Percentiles rank a stretch among this genome's conserved stretches.
These are phyloP conservation scores for Acleris emargana DNA, from an alignment of 2,888 invertebrate genomes.

Conservation along the genomic window DNA sequence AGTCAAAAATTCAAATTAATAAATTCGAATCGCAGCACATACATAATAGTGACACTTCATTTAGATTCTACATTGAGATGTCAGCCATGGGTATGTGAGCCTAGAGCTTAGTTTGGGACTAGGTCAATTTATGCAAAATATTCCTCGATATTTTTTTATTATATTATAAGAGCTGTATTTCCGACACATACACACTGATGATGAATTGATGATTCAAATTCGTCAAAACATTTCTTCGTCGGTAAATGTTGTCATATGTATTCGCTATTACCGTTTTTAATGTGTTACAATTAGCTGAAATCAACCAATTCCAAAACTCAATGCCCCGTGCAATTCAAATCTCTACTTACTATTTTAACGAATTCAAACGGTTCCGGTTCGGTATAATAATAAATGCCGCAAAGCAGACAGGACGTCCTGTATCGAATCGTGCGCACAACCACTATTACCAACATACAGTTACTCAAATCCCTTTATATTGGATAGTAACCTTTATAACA, in stretches of 20 bases:
- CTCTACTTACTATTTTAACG: slow-evolving; percentile 42
- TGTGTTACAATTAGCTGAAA: background rate
- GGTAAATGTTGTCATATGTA: slow-evolving; percentile 19
- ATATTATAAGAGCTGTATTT: too few species aligned
- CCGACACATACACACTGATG: too few species aligned
- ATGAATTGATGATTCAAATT: too few species aligned
- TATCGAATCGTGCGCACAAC: slow-evolving; percentile 66
- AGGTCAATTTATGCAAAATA: too few species aligned
- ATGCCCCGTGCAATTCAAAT: slow-evolving; percentile 29
- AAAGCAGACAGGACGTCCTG: slow-evolving; percentile 82
- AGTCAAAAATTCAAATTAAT: too few species aligned
- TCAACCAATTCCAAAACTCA: slow-evolving; percentile 12
- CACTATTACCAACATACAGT: slow-evolving; percentile 51
- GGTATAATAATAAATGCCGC: slow-evolving; percentile 78
- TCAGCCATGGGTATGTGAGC: too few species aligned
- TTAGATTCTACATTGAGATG: too few species aligned
- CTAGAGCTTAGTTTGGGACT: too few species aligned
- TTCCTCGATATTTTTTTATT: too few species aligned
- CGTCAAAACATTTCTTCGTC: too few species aligned
- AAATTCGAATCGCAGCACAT: too few species aligned
- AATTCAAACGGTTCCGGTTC: slow-evolving; percentile 72
- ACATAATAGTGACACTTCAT: too few species aligned
- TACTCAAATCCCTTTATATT: slow-evolving; percentile 33
- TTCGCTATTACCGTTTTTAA: background rate
- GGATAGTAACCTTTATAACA: slow-evolving; percentile 46